Evolutionary conservation across 2,888 invertebrate species (phyloP), one percentile per base, ranked within the genome.

Genomic region (Caprella mutica): DNA sequence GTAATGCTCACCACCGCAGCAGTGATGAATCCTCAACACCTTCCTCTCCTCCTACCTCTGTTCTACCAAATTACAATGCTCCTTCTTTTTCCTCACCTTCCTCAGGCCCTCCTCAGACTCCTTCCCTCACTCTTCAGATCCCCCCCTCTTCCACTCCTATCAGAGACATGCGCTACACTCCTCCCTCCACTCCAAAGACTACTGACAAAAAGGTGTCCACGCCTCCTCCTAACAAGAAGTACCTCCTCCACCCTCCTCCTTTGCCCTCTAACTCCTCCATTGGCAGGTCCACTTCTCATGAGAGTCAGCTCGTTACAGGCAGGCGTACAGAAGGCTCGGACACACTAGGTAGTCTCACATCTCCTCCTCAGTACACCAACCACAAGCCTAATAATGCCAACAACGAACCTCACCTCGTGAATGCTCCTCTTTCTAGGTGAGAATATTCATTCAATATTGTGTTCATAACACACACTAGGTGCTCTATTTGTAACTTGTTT

Each of bases 281-380:
- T 67, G 87, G 85, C 59, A 90, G 91, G 75, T 91, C 91, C 64
- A 85, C 87, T 70, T 91, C 91, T 42, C 90, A 92, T 73, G 92
- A 92, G 75, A 89, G 88, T 14, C 90, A 91, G 73, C 78, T 90
- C 61, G 83, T 80, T 52, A 79, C 80, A 70, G 76, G 79, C 68
- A 76, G n/a, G n/a, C n/a, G n/a, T n/a, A n/a, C n/a, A n/a, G n/a
- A n/a, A n/a, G n/a, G n/a, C n/a, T n/a, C n/a, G n/a, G n/a, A n/a
- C n/a, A n/a, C n/a, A n/a, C n/a, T n/a, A n/a, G n/a, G n/a, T n/a
- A n/a, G n/a, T n/a, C n/a, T n/a, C n/a, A n/a, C n/a, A n/a, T n/a
- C n/a, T n/a, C n/a, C n/a, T n/a, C n/a, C n/a, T n/a, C n/a, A n/a
- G n/a, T n/a, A n/a, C n/a, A n/a, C n/a, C n/a, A n/a, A n/a, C n/a